These are phyloP conservation scores for Alectura lathami DNA, from an alignment of 2,113 vertebrate species.

Conservation along the genomic window DNA sequence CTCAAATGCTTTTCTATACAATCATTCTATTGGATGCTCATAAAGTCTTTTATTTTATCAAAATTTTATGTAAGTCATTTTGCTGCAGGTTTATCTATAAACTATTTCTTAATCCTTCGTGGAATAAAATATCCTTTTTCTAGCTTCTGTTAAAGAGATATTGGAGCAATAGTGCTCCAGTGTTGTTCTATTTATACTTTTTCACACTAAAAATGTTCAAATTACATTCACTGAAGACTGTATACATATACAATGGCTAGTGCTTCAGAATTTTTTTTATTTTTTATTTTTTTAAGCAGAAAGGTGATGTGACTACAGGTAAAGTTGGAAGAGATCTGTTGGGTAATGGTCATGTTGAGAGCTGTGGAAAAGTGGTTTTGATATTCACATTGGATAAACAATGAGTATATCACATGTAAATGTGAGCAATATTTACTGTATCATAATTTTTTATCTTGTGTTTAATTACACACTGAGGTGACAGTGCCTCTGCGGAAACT, in stretches of 20 bases:
- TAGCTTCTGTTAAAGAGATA: neutral
- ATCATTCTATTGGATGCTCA: neutral
- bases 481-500: neutral
- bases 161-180: neutral
- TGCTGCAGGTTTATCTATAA: slow-evolving; percentile 29
- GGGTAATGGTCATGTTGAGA: neutral
- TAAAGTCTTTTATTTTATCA: slow-evolving; percentile 22
- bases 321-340: neutral
- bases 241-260: neutral
- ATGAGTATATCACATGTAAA: neutral
- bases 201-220: neutral
- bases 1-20: neutral
- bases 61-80: slow-evolving; percentile 49
- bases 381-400: neutral
- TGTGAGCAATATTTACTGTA: neutral
- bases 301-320: neutral
- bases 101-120: slow-evolving; percentile 24
- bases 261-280: neutral
- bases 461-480: neutral
- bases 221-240: neutral
- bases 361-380: neutral
- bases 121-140: neutral
- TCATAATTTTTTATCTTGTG: neutral
- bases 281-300: neutral
- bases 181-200: neutral